phyloP scores from a whole-genome alignment of 2,113 vertebrate genomes.

The Zosterops lateralis region DNA sequence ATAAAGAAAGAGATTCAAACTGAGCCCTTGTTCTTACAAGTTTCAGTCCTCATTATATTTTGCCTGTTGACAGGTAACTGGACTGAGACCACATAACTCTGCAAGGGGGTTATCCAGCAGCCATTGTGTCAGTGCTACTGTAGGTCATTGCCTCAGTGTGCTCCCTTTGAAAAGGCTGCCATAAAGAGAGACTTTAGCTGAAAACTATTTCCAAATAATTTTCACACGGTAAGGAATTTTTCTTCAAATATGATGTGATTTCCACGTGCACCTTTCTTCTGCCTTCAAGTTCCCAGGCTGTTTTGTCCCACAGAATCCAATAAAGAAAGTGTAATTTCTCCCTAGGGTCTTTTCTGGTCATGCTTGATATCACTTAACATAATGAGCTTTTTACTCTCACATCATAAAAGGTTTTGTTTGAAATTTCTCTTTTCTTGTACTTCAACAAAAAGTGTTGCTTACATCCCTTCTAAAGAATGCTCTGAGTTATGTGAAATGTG shows the following conservation, averaged over 20 bases:
- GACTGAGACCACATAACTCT: background rate
- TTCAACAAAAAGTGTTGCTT: slow-evolving; percentile 67
- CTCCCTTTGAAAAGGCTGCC: background rate
- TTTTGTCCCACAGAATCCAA: slow-evolving; percentile 48
- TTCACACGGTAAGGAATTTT: slow-evolving; percentile 45
- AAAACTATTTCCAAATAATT: slow-evolving; percentile 49
- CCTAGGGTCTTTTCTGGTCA: slow-evolving; percentile 58
- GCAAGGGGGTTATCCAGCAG: background rate
- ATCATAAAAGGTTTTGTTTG: slow-evolving; percentile 67
- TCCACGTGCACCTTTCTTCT: slow-evolving; percentile 8
- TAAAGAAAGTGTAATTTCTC: slow-evolving; percentile 55
- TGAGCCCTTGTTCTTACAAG: background rate
- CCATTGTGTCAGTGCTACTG: background rate
- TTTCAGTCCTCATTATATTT: background rate
- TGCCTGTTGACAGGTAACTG: background rate
- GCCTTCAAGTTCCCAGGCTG: slow-evolving; percentile 48
- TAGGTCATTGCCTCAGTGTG: slow-evolving; percentile 21
- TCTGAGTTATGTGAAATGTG: slow-evolving; percentile 60
- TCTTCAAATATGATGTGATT: slow-evolving; percentile 42
- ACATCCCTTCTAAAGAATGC: slow-evolving; percentile 69
- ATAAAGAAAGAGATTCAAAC: background rate
- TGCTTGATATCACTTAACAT: slow-evolving; percentile 65
- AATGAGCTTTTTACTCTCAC: slow-evolving; percentile 57
- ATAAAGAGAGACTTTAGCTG: background rate
- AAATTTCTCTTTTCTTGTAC: slow-evolving; percentile 23